These are phyloP conservation scores for Eurytoma californica DNA, from an alignment of 2,888 invertebrate species.

Conservation along the genomic window DNA sequence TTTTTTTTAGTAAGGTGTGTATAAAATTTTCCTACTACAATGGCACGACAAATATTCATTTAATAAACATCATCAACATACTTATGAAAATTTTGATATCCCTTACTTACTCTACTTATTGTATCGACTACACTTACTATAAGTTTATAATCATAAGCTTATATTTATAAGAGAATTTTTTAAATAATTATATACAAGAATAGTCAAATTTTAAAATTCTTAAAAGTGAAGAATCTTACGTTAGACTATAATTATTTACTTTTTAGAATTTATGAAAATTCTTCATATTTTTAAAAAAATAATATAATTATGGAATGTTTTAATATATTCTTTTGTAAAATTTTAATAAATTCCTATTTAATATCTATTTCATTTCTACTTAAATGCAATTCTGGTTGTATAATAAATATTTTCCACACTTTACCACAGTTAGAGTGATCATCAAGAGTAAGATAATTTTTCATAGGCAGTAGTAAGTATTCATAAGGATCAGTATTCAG, in stretches of 20 bases:
- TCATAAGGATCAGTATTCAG: slow-evolving; percentile 81
- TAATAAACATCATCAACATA: neutral
- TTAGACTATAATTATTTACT: too few relatives aligned
- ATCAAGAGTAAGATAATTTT: slow-evolving; percentile 76
- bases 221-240: too few relatives aligned
- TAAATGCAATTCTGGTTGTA: slow-evolving; percentile 70
- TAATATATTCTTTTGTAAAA: slow-evolving; percentile 1
- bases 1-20: slow-evolving; percentile 7
- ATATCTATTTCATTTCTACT: slow-evolving; percentile 36
- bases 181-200: too few relatives aligned
- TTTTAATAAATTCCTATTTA: slow-evolving; percentile 18
- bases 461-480: slow-evolving; percentile 79
- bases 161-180: too few relatives aligned
- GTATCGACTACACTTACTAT: neutral
- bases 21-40: slow-evolving; percentile 2
- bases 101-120: slow-evolving; percentile 6
- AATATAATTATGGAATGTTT: too few relatives aligned
- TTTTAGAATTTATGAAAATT: too few relatives aligned
- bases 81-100: slow-evolving; percentile 9
- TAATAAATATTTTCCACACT: slow-evolving; percentile 77
- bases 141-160: too few relatives aligned
- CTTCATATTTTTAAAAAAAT: too few relatives aligned
- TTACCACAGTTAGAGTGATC: slow-evolving; percentile 81
- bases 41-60: slow-evolving; percentile 24
- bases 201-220: too few relatives aligned